These are phyloP conservation scores for Drosophila anceps DNA, from an alignment of 2,888 invertebrate genomes.

Conservation along the genomic window DNA sequence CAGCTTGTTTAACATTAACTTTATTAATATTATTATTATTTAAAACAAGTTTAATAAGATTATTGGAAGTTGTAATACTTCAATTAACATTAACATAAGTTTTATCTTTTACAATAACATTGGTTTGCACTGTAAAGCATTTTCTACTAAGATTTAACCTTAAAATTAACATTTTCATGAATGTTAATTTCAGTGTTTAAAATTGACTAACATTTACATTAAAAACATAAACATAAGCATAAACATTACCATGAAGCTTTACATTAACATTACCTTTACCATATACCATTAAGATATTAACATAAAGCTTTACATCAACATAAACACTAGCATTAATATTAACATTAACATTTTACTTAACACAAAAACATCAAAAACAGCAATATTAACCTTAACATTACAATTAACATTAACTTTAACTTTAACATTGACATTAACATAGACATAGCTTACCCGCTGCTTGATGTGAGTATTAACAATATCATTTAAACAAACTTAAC, in stretches of 20 bases:
- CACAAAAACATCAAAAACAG: no score
- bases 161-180: background rate
- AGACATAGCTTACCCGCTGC: background rate
- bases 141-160: no score
- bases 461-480: background rate
- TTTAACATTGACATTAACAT: background rate
- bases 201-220: background rate
- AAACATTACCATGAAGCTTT: background rate
- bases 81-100: no score
- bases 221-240: background rate
- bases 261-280: background rate
- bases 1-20: background rate
- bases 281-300: background rate
- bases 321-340: background rate
- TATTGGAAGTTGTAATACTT: no score
- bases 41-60: no score
- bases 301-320: background rate
- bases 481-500: background rate
- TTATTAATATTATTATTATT: no score
- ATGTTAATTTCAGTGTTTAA: background rate
- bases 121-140: no score
- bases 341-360: background rate
- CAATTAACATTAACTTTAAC: background rate
- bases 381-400: background rate
- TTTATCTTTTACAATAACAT: no score